Conservation (phyloP, 1,140 invertebrate species). For the Diachasmimorpha longicaudata region DNA sequence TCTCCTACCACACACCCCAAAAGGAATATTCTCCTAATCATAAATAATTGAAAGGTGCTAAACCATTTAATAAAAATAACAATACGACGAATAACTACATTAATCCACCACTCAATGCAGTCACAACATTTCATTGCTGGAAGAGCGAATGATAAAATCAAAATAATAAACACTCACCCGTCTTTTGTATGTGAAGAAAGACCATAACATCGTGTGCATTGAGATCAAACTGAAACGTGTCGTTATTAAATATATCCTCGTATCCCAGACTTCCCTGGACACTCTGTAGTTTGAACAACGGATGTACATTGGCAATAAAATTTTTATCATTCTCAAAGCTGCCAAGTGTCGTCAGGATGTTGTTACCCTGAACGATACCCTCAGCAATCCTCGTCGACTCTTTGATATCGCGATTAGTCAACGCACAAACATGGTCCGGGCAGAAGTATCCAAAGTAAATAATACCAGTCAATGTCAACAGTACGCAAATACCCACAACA, state of each 20-base stretch:
- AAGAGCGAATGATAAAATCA: no score
- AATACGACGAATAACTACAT: no score
- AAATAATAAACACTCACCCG: constrained; percentile 62
- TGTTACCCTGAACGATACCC: constrained; percentile 47
- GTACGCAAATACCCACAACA: constrained; percentile 78
- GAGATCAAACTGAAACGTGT: constrained; percentile 87
- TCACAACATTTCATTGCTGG: no score
- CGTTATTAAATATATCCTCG: constrained; percentile 79
- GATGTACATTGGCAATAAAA: constrained; percentile 49
- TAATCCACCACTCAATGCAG: no score
- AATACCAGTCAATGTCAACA: constrained; percentile 80
- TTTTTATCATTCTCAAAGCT: constrained; percentile 50
- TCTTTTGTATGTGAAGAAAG: constrained; percentile 98
- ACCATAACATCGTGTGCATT: constrained; percentile 95
- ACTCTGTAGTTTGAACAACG: constrained; percentile 56
- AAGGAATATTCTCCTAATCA: no score
- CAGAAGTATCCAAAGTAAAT: constrained; percentile 88
- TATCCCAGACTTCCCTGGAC: constrained; percentile 66
- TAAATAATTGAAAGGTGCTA: no score
- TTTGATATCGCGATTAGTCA: constrained; percentile 70
- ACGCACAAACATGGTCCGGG: constrained; percentile 82
- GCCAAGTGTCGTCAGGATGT: constrained; percentile 66
- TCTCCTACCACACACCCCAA: no score
- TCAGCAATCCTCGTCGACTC: constrained; percentile 55
- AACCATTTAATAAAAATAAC: no score